Evolutionary conservation across 2,888 invertebrate genomes (phyloP), one percentile per base, ranked within the genome.

Genomic region (Acleris holmiana): DNA sequence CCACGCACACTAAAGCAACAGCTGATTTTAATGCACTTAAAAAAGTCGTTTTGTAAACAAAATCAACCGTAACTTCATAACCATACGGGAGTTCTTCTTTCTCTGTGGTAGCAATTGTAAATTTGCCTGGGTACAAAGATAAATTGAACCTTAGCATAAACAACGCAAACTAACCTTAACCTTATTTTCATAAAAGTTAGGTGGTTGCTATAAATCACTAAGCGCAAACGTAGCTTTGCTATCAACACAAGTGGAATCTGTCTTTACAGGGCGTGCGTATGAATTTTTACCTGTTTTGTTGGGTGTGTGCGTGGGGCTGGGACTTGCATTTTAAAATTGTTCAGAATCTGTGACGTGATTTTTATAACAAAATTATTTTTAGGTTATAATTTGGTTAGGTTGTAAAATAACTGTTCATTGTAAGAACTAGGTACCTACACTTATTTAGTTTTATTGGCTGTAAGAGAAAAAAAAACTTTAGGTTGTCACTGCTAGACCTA

Each of bases 1-100:
- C 66, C 75, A 77, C 77, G 68, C 78, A 79, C 78, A 77, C 79
- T 69, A 58, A 23, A 63, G 66, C 61, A 69, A 58, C 75, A 76
- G 74, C 76, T 75, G 73, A 55, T 29, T 46, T 21, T 5, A 46
- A 60, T 44, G 21, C 60, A 8, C 17, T 46, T 19, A 2, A 0
- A 0, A 46, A 60, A 65, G 35, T 49, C 18, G 18, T 23, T 2
- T 8, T 8, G 4, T 5, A 1, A 7, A 25, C 8, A 60, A 65
- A 15, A 35, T 50, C n/a, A 60, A 60, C 49, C 60, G 35, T 65
- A 50, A 23, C 0, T 0, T 0, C 0, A 7, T 13, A 0, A 3
- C 0, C 0, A 29, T 50, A 54, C 15, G 55, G 49, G 13, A n/a
- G 6, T 21, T 6, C 2, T 10, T 0, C 13, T 48, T 58, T 40